Evolutionary conservation across 2,797 vertebrate species (phyloP).

Genomic region (Paedocypris micromegethes): DNA sequence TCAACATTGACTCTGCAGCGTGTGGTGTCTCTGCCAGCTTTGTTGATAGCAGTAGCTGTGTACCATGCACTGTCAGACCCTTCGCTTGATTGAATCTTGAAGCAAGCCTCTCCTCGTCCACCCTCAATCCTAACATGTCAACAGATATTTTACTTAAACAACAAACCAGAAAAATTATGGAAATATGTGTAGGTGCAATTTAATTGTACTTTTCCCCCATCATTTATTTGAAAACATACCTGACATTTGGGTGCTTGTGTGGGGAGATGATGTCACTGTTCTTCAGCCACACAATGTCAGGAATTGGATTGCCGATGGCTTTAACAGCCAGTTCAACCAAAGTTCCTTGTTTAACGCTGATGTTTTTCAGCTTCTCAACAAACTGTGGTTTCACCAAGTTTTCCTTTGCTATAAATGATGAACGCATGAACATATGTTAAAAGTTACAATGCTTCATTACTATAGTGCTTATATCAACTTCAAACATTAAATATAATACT

Average conservation of each 20-base stretch:
- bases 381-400: conserved; percentile 85
- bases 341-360: conserved; percentile 87
- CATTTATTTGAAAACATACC: conserved; percentile 61
- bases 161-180: too few species aligned
- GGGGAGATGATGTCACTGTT: conserved; percentile 95
- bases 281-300: conserved; percentile 97
- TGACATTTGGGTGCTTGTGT: conserved; percentile 91
- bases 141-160: background rate
- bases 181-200: too few species aligned
- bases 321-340: conserved; percentile 87
- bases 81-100: conserved; percentile 80
- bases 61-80: conserved; percentile 94
- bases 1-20: conserved; percentile 96
- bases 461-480: too few species aligned
- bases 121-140: conserved; percentile 82
- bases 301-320: conserved; percentile 91
- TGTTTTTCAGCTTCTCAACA: conserved; percentile 86
- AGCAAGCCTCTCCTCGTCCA: conserved; percentile 86
- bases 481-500: conserved; percentile 15
- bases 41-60: conserved; percentile 96
- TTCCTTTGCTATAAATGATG: conserved; percentile 78
- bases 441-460: too few species aligned
- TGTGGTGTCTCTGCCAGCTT: conserved; percentile 95
- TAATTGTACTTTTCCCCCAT: background rate
- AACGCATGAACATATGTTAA: background rate